Percentiles rank a stretch among this genome's conserved stretches.
Evolutionary conservation across 2,888 invertebrate genomes (phyloP).

Genomic region (Synergus itoensis): DNA sequence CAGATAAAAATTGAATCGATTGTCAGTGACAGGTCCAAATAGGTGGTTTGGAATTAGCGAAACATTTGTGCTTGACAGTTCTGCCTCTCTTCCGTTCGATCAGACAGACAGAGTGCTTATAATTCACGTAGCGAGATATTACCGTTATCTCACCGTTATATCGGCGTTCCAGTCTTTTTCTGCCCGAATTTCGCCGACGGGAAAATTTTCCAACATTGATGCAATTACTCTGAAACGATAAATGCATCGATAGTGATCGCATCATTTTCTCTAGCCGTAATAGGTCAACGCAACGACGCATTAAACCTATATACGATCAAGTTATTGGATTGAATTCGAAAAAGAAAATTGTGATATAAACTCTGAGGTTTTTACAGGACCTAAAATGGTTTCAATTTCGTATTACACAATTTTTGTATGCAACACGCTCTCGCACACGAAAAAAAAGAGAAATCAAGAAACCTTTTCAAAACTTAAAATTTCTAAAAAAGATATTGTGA

Average conservation of each 20-base stretch:
- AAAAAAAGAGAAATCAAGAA: too few species aligned
- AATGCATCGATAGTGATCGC: neutral
- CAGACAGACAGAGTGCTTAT: constrained; percentile 57
- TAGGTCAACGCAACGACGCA: constrained; percentile 4
- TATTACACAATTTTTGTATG: too few species aligned
- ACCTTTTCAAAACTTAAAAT: too few species aligned
- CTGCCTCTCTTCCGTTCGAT: constrained; percentile 63
- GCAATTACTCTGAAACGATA: neutral
- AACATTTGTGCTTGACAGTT: constrained; percentile 63
- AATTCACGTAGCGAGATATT: constrained; percentile 60
- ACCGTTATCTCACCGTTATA: constrained; percentile 51
- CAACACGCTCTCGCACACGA: too few species aligned
- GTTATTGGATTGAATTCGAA: neutral
- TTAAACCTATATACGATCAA: neutral
- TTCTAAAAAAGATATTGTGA: too few species aligned
- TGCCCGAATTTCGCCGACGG: neutral
- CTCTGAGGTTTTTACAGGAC: neutral
- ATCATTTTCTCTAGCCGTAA: constrained; percentile 33
- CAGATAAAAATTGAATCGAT: constrained; percentile 54
- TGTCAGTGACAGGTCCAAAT: constrained; percentile 55
- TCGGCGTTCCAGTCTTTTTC: constrained; percentile 34
- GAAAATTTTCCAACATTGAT: constrained; percentile 29
- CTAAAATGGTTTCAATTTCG: neutral
- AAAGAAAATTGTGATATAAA: neutral
- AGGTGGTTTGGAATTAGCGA: constrained; percentile 48